Percentiles rank a stretch among this genome's conserved stretches.
Conservation (phyloP, 64 coral and sea anemone genomes). For the Stylophora pistillata region DNA sequence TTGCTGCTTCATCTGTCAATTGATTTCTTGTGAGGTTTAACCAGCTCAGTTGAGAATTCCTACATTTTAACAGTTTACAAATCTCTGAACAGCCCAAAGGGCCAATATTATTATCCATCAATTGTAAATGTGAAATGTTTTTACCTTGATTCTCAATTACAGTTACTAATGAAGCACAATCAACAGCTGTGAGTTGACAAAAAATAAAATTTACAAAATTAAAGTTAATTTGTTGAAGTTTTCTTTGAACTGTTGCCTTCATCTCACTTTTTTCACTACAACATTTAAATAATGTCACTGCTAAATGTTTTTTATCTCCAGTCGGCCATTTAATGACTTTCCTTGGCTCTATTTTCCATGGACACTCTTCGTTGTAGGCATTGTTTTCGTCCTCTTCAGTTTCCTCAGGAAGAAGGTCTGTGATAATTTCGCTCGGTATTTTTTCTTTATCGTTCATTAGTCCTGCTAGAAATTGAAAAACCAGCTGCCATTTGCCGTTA, state of each 20-base stretch:
- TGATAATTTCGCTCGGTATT: background rate
- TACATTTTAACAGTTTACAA: too few species aligned
- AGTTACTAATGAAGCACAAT: too few species aligned
- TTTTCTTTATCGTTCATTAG: constrained; percentile 7
- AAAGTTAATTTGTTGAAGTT: constrained; percentile 5
- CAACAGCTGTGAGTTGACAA: constrained; percentile 10
- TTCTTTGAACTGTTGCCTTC: background rate
- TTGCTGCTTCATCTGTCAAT: too few species aligned
- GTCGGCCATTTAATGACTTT: background rate
- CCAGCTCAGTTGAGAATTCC: too few species aligned
- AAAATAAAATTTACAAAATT: background rate
- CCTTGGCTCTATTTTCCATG: too few species aligned
- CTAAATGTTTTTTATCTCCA: too few species aligned
- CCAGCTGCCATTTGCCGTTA: constrained; percentile 45
- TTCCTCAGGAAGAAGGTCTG: background rate
- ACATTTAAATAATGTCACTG: too few species aligned
- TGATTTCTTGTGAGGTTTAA: too few species aligned
- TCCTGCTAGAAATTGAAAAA: constrained; percentile 56
- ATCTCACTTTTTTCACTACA: background rate
- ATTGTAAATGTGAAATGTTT: background rate
- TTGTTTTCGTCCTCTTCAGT: background rate
- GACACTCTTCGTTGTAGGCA: background rate
- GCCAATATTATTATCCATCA: background rate
- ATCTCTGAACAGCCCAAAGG: background rate
- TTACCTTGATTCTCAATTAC: too few species aligned